Evolutionary conservation across 2,888 invertebrate genomes (phyloP).

Genomic region (Tiliacea citrago): DNA sequence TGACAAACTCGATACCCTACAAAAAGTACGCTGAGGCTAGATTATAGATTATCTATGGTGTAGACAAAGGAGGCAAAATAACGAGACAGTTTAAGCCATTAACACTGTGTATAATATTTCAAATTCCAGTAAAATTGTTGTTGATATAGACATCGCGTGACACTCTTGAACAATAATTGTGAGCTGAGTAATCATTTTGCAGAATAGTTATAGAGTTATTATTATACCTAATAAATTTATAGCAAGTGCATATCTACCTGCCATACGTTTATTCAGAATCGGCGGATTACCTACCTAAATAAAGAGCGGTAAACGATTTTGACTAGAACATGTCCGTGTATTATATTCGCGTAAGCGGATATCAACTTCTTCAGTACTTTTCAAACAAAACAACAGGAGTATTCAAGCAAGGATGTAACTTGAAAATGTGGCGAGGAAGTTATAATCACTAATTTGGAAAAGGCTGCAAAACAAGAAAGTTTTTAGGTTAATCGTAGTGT

Average conservation of each 20-base stretch:
- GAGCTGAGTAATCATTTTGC: conserved; percentile 18
- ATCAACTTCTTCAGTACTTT: too few relatives aligned
- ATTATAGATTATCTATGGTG: not conserved
- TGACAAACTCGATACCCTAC: not conserved
- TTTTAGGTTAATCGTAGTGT: not conserved
- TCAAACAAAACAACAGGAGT: not conserved
- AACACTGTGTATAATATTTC: conserved; percentile 2
- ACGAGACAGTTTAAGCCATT: conserved; percentile 1
- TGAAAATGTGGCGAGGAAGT: not conserved
- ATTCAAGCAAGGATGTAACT: not conserved
- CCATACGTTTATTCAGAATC: not conserved
- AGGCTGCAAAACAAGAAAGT: not conserved
- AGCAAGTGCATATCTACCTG: not conserved
- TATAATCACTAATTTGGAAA: not conserved
- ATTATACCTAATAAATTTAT: not conserved
- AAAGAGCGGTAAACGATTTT: too few relatives aligned
- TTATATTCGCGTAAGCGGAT: too few relatives aligned
- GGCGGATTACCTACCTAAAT: too few relatives aligned
- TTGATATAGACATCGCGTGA: conserved; percentile 46
- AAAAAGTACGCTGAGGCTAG: not conserved
- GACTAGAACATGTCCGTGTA: too few relatives aligned
- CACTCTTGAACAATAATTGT: conserved; percentile 9
- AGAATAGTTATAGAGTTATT: conserved; percentile 9
- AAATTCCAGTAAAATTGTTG: conserved; percentile 28
- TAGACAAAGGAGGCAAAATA: not conserved